Base-by-base conservation (phyloP, 2,888 invertebrate species). In the Macrophya annulata region DNA sequence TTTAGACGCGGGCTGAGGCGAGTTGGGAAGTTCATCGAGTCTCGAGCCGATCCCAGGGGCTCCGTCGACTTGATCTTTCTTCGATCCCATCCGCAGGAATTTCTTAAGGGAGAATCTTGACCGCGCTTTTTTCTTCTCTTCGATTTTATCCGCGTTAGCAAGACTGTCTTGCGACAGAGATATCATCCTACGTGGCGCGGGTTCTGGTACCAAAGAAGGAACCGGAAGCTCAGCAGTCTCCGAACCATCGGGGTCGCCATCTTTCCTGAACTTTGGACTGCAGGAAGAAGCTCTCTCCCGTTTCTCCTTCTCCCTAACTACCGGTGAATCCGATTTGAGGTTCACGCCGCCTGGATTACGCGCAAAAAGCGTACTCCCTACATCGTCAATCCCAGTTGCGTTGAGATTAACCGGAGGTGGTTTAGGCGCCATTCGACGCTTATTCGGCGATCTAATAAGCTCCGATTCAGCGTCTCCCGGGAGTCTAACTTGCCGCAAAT, bases 51-150 rank as follows among this genome's bases (percentile, higher is more conserved):
- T 94, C 71, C 93, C 92, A 71, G 95, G 93, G 86, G 94, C 92
- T 0, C 94, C 92, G 90, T 96, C 96, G 85, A 95, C 95, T 48
- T 96, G 94, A 89, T 97, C 97, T 91, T 96, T 97, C 85, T 95
- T 96, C 4, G 95, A 96, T 37, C 97, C 97, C 94, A 98, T 97
- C 85, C 98, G 95, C 45, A 98, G 94, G 87, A 98, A 96, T 91
- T 98, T 98, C 91, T 97, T 97, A 74, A 98, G 95, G 0, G 98
- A 98, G 91, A 98, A 98, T 89, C 97, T 96, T 1, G 95, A 94
- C 89, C 95, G 95, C 12, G 96, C 95, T 91, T 97, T 96, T 81
- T 97, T 96, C 92, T 97, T 96, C 86, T 94, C 93, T 87, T 95
- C 94, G 84, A 83, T 17, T 59, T 92, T 87, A 86, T 91, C 87